Evolutionary conservation across 2,797 vertebrate genomes (phyloP), one percentile per base, ranked within the genome.

Genomic region (Hephaestus fuliginosus): DNA sequence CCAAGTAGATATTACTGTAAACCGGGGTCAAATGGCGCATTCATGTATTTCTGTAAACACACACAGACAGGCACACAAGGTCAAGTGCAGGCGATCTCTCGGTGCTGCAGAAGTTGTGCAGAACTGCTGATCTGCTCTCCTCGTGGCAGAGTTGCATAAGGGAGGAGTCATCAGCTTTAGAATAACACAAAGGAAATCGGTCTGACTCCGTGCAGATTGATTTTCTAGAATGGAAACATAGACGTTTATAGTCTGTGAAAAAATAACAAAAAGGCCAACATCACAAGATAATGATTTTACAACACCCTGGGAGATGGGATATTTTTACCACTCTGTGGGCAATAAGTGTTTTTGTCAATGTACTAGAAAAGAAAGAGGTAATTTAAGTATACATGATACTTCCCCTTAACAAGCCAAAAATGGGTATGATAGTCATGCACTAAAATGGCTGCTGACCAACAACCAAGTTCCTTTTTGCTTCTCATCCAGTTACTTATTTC

Each of bases 321-420:
- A 93, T 92, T 91, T 93, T 90, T 90, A 90, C 81, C 46, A 48
- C 80, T 76, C 82, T 82, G 91, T 90, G 89, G 86, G 87, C 83
- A 91, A 83, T 84, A 88, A 87, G 84, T 75, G 84, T 74, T 88
- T 90, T 81, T 84, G 82, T 92, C 86, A 76, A 63, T 63, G 83
- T 17, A 71, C 84, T 61, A 81, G 56, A 87, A 83, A 80, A 76
- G 61, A 77, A 83, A 81, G 12, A 85, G 69, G 70, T 72, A 20
- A 78, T 84, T 82, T 79, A 81, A 78, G 80, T 61, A 66, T 39
- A 81, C 65, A 76, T 48, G 72, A 73, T 80, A 84, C 76, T 87
- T 81, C 77, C 78, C 5, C 64, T 79, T 28, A 64, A 61, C 22
- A 13, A 81, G 75, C 79, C 80, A 80, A 87, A 92, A 82, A 84